Base-by-base conservation (phyloP, 1,140 invertebrate genomes). In the Reticulitermes speratus region DNA sequence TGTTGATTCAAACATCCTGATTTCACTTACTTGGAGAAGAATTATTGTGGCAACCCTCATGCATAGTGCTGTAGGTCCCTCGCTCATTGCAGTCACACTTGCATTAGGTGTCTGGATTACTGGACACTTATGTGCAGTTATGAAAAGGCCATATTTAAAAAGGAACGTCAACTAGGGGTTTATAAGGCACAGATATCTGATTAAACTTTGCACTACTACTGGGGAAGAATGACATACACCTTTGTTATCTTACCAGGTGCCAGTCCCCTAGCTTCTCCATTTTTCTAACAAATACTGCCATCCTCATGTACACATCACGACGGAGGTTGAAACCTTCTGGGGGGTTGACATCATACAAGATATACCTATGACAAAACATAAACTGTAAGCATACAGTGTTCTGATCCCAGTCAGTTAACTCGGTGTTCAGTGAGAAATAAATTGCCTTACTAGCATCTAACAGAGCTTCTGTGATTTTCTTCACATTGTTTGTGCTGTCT, bases 321-420 rank as follows among this genome's bases (percentile, higher is more conserved):
- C 98, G 92, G 87, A 99, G 92, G 93, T 99, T 99, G 90, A 99
- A 99, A 0, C 98, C 98, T 93, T 99, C 98, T 3, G 96, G 95
- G 32, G 94, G 95, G 92, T 99, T 99, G 0, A 99, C 95, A 91
- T 99, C 97, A 91, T 99, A 99, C 45, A 99, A 93, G 85, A 98
- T 91, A 89, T 95, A 96, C 88, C 94, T 95, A 87, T 38, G 90
- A 91, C 55, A 45, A 44, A 48, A 82, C 19, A 86, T 21, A 65
- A 12, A 86, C 25, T 81, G 48, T 23, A 32, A n/a, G n/a, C 9
- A n/a, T 75, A 75, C 9, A 23, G 8, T 19, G 6, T 48, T 48
- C n/a, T 23, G 14, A 45, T n/a, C 11, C 83, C 19, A 59, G 23
- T 3, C 32, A 3, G 44, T 38, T 83, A 23, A 0, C 19, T 21